Evolutionary conservation across 2,113 vertebrate genomes (phyloP).

Genomic region (Pardalotus punctatus): DNA sequence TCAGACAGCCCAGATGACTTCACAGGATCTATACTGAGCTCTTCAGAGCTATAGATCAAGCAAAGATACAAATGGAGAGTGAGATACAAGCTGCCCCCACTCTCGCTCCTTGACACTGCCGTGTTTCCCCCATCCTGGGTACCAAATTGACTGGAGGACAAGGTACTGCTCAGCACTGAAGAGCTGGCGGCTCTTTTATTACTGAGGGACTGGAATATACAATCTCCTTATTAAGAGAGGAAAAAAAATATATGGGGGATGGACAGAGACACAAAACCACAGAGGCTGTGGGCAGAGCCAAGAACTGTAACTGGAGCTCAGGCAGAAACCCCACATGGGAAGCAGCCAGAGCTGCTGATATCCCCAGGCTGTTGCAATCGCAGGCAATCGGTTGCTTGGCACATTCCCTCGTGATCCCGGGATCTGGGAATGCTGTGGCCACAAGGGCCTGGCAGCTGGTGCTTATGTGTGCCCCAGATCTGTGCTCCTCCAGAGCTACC

Average conservation of each 20-base stretch:
- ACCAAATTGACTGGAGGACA: neutral
- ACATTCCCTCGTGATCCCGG: neutral
- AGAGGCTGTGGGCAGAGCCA: neutral
- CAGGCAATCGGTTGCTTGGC: neutral
- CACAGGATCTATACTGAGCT: neutral
- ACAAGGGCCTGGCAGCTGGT: neutral
- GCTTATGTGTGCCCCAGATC: accelerated
- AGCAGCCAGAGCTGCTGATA: neutral
- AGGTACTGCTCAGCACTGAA: neutral
- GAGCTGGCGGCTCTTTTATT: neutral
- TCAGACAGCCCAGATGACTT: neutral
- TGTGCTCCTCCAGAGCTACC: neutral
- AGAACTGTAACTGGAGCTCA: neutral
- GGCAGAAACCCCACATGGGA: neutral
- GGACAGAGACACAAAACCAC: neutral
- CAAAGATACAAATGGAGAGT: neutral
- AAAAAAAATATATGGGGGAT: neutral
- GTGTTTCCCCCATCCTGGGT: accelerated
- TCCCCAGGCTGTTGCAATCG: neutral
- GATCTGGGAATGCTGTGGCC: neutral
- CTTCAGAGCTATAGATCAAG: neutral
- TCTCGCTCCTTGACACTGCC: neutral
- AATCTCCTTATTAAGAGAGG: neutral
- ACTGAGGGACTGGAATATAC: neutral
- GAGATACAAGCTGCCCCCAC: neutral